Percentiles rank a stretch among this genome's conserved stretches.
Conservation (phyloP, 2,888 invertebrate species). For the Aspidiotus rigidus region DNA sequence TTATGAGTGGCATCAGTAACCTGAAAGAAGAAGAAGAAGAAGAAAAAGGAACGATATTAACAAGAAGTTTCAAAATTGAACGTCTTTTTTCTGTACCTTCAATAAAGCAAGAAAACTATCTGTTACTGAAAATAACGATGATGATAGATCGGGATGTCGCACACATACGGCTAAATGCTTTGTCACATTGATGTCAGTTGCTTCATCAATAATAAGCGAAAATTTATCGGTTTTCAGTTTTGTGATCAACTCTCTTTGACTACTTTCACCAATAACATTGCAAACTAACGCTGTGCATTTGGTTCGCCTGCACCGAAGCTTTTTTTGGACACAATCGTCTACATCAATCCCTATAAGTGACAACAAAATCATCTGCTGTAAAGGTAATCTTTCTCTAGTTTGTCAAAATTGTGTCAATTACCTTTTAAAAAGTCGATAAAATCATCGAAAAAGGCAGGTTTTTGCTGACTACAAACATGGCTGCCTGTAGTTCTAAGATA, state of each 20-base stretch:
- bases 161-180: constrained; percentile 13
- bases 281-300: constrained; percentile 15
- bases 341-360: constrained; percentile 10
- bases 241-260: constrained; percentile 3
- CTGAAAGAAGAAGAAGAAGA: constrained; percentile 1
- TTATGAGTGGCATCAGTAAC: constrained; percentile 34
- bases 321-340: constrained; percentile 5
- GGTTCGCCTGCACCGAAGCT: constrained; percentile 11
- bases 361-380: no score
- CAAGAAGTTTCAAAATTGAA: background rate
- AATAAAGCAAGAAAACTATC: constrained; percentile 38
- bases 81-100: constrained; percentile 33
- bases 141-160: background rate
- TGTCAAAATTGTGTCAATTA: background rate
- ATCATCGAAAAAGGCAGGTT: constrained; percentile 7
- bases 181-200: constrained; percentile 33
- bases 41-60: background rate
- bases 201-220: constrained; percentile 37
- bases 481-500: background rate
- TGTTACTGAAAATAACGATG: background rate
- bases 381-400: background rate
- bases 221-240: constrained; percentile 27
- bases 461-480: background rate
- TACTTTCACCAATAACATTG: constrained; percentile 16
- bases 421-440: constrained; percentile 2